These are phyloP conservation scores for Pentamera pediparva DNA, from an alignment of 53 echinoderm and acorn worm species.

Conservation along the genomic window DNA sequence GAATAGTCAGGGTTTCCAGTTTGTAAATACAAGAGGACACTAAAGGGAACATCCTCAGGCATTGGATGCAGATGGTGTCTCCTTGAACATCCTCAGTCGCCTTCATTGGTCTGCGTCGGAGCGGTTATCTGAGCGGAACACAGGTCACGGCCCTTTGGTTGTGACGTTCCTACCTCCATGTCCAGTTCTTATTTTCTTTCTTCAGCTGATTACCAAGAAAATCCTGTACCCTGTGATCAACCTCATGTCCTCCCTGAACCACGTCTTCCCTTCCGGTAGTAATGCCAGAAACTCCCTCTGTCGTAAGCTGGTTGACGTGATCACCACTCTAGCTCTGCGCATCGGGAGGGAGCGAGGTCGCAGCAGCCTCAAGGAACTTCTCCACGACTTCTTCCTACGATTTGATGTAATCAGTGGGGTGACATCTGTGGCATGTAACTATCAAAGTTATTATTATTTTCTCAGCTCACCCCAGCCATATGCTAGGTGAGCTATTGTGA, in stretches of 20 bases:
- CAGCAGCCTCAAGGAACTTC: conserved; percentile 67
- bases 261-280: conserved; percentile 75
- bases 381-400: conserved; percentile 89
- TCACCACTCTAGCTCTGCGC: conserved; percentile 64
- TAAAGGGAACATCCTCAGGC: too few relatives aligned
- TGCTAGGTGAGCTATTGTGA: too few relatives aligned
- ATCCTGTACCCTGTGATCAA: conserved; percentile 74
- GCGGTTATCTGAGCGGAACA: background rate
- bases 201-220: conserved; percentile 31
- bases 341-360: conserved; percentile 88
- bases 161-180: background rate
- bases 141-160: background rate
- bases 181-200: background rate
- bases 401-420: conserved; percentile 64
- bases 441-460: background rate
- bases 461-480: background rate
- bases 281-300: conserved; percentile 66
- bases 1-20: too few relatives aligned
- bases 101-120: background rate
- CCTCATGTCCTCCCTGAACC: conserved; percentile 56
- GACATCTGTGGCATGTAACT: background rate
- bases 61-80: too few relatives aligned
- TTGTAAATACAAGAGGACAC: too few relatives aligned
- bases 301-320: conserved; percentile 78
- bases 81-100: background rate